Base-by-base conservation (phyloP, 1,140 invertebrate species). In the Zaprionus vittiger region DNA sequence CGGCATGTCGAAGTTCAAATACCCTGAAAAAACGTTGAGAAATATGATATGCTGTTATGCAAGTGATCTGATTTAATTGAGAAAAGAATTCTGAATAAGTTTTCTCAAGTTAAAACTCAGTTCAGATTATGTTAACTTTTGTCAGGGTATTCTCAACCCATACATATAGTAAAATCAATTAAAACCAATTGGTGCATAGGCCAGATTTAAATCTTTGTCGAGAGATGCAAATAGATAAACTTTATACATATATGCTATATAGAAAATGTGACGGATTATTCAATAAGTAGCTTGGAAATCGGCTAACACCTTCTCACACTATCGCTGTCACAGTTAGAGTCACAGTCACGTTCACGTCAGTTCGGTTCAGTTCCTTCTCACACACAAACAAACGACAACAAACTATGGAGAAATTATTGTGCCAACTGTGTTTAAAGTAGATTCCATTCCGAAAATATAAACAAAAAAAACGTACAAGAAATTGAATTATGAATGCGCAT, bases 381-480 rank as follows among this genome's bases (percentile, higher is more conserved):
- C 76, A 67, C 14, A 55, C 17, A 67, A 1, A 66, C 6, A 41
- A 22, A 70, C 54, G 63, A 83, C 73, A 74, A 73, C 63, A 73
- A 86, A 80, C 79, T 83, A 80, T 74, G 73, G 56, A 83, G 83
- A 52, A 62, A 83, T 65, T 78, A 73, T 57, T 81, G 85, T 84
- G 85, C 85, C 84, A 89, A 89, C 78, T 84, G 84, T 78, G 77
- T 86, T 87, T 78, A 78, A 79, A 89, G 75, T 81, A 79, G 31
- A 62, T 56, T 62, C 28, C 38, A 75, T 71, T 69, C 22, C 44
- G 26, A 60, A 66, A 66, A 66, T 24, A 85, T 66, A 67, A 20
- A 28, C 17, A 68, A 72, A 71, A 67, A n/a, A 74, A 65, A 67
- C 67, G 62, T 55, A 54, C 47, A 64, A 68, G 62, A 84, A 84